Base-by-base conservation (phyloP, 2,888 invertebrate species). In the Drosophila fulvimacula region DNA sequence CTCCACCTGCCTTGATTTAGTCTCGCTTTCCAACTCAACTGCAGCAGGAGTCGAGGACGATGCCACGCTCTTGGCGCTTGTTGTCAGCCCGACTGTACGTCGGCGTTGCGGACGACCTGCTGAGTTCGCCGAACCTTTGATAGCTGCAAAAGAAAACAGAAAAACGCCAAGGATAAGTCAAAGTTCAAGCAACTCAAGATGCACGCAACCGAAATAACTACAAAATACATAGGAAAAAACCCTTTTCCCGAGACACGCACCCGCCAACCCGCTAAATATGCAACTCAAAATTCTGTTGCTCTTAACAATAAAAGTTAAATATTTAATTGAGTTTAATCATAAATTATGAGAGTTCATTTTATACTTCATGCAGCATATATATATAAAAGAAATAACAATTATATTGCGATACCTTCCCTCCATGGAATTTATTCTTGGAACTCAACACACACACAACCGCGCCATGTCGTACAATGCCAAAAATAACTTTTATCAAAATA, bases 111-210 rank as follows among this genome's bases (percentile, higher is more conserved):
- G 60, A 15, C 73, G 77, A 64, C 68, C 69, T 51, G 52, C 62
- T 53, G 69, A 57, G 73, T 69, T 85, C 65, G 68, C 32, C n/a
- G 86, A 79, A 64, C 87, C 76, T 51, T 82, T 81, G 58, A 77
- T 69, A 75, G 79, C 90, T 90, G 79, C 17, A 83, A 88, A 36
- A 39, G 56, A 21, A 60, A 49, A 49, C 17, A 9, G 4, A 68
- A 27, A 41, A 61, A 44, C 17, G 38, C 19, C 32, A 21, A 44
- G 9, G n/a, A 27, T 34, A 7, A 34, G 44, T 46, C 24, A 48
- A 59, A 61, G 49, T 48, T 36, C 30, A 66, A 44, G 13, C 17
- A 24, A 52, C 44, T 32, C 11, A 36, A 71, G 39, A 13, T 41
- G 36, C 30, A 9, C 13, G 49, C 38, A 59, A n/a, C n/a, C 63